Percentiles rank a stretch among this genome's conserved stretches.
phyloP scores from a whole-genome alignment of 2,113 vertebrate species.

The Eptesicus fuscus region DNA sequence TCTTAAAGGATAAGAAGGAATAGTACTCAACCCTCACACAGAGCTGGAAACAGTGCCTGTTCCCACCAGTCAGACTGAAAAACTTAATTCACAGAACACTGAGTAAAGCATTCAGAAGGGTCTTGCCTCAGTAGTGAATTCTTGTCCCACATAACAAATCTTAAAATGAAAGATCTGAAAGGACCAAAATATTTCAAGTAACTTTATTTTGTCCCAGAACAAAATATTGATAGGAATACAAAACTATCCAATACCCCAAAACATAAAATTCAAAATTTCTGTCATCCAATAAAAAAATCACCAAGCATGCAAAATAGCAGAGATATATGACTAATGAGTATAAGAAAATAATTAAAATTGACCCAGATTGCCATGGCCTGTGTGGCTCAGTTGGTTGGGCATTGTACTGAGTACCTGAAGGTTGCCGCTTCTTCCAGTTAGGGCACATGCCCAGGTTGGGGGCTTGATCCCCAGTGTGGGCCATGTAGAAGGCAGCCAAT shows the following conservation, averaged over 20 bases:
- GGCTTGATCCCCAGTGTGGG: neutral
- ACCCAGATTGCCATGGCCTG: neutral
- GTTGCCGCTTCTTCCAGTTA: neutral
- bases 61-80: neutral
- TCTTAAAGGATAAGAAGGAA: neutral
- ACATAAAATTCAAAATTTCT: neutral
- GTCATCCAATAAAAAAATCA: neutral
- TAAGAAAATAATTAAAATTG: neutral
- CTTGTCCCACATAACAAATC: neutral
- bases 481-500: neutral
- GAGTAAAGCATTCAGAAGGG: neutral
- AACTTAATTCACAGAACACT: neutral
- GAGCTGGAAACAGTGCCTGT: neutral
- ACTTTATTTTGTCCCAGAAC: neutral
- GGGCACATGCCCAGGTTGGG: neutral
- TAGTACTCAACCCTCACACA: neutral
- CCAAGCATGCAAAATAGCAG: neutral
- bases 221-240: neutral
- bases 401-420: neutral
- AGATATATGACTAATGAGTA: neutral
- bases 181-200: neutral
- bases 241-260: neutral
- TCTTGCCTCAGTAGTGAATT: neutral
- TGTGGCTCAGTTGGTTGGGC: too few species aligned
- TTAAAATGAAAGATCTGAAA: neutral